A percentile compares a stretch with the other conserved stretches of the same genome.
phyloP scores from a whole-genome alignment of 2,113 vertebrate genomes.

The Pitta sordida region DNA sequence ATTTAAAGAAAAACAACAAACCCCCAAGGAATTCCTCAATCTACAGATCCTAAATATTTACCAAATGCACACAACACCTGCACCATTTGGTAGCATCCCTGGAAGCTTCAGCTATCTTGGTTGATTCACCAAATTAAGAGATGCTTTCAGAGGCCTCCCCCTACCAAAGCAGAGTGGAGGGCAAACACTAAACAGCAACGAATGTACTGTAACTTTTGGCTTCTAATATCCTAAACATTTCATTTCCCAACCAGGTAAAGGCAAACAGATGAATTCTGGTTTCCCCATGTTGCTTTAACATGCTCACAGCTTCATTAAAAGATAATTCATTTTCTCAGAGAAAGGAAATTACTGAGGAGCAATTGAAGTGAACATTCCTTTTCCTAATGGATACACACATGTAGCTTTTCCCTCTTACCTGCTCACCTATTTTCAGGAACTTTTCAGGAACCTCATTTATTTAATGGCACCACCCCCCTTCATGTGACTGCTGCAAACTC shows the following conservation, averaged over 20 bases:
- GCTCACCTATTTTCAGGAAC: not conserved
- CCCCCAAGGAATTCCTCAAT: not conserved
- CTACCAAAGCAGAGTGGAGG: not conserved
- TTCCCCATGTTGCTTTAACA: not conserved
- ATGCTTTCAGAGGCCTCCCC: not conserved
- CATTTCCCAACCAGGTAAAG: not conserved
- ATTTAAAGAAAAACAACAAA: not conserved
- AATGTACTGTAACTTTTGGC: not conserved
- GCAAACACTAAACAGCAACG: not conserved
- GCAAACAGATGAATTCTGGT: not conserved
- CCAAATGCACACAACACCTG: not conserved
- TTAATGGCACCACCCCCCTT: not conserved
- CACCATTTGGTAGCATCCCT: not conserved
- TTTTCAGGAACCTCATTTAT: not conserved
- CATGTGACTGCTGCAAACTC: not conserved
- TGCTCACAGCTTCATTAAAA: not conserved
- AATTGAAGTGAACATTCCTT: not conserved
- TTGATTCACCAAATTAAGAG: not conserved
- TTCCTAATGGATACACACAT: rapidly evolving
- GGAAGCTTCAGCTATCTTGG: not conserved
- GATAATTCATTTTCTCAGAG: not conserved
- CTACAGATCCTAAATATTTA: not conserved
- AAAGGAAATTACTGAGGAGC: not conserved
- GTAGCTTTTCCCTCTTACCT: not conserved
- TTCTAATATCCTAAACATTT: not conserved